Percentiles rank a stretch among this genome's conserved stretches.
phyloP scores from a whole-genome alignment of 2,888 invertebrate genomes.

The Chesias legatella region DNA sequence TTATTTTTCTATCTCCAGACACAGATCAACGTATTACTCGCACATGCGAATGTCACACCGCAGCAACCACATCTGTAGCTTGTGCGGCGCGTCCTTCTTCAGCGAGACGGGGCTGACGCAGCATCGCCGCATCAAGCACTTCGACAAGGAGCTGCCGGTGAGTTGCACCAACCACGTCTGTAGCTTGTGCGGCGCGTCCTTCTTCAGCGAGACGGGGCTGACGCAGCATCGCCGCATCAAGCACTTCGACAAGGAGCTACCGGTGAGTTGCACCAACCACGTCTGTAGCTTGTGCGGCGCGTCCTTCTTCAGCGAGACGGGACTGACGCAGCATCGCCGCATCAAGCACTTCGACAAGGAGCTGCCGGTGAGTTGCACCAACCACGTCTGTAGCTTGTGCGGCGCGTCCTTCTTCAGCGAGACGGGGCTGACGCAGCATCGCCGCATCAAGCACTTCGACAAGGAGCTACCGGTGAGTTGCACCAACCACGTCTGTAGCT shows the following conservation, averaged over 20 bases:
- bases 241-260: constrained; percentile 24
- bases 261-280: constrained; percentile 44
- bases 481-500: constrained; percentile 49
- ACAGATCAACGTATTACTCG: constrained; percentile 56
- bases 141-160: constrained; percentile 22
- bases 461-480: constrained; percentile 29
- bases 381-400: constrained; percentile 51
- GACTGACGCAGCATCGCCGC: constrained; percentile 50
- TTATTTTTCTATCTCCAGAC: constrained; percentile 14
- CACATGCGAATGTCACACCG: constrained; percentile 58
- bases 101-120: constrained; percentile 51
- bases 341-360: constrained; percentile 28
- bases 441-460: constrained; percentile 33
- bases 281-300: constrained; percentile 56
- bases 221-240: constrained; percentile 45
- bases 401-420: constrained; percentile 60
- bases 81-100: constrained; percentile 61
- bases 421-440: constrained; percentile 51
- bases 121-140: constrained; percentile 42
- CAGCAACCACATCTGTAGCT: constrained; percentile 50
- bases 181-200: constrained; percentile 54
- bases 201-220: constrained; percentile 54
- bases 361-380: constrained; percentile 38
- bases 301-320: constrained; percentile 56
- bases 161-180: constrained; percentile 54